Conservation (phyloP, 2,113 vertebrate species). For the Amphilophus citrinellus region DNA sequence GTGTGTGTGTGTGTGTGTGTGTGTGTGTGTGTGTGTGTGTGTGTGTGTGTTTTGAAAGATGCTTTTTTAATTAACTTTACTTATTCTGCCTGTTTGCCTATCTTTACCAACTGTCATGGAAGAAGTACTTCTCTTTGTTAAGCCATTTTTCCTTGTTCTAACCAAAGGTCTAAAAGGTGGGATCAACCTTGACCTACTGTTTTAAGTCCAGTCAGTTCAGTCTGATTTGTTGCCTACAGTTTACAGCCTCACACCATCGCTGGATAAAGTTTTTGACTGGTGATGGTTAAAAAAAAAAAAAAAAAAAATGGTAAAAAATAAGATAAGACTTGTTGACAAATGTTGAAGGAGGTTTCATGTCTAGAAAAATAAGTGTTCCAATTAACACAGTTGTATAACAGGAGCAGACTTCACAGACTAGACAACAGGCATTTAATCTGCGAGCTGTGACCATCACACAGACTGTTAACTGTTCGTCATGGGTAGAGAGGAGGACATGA, state of each 20-base stretch:
- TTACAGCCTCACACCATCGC: too few species aligned
- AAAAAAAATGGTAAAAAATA: neutral
- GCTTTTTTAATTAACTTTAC: neutral
- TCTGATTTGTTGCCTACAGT: too few species aligned
- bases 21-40: neutral
- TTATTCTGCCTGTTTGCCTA: neutral
- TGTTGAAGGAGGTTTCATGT: neutral
- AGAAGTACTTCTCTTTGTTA: neutral
- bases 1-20: neutral
- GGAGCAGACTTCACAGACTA: slow-evolving; percentile 13
- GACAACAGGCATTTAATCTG: slow-evolving; percentile 27
- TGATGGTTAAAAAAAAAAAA: slow-evolving; percentile 10
- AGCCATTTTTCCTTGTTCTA: slow-evolving; percentile 1
- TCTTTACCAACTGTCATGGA: neutral
- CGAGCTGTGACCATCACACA: slow-evolving; percentile 33
- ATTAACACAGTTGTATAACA: slow-evolving; percentile 28
- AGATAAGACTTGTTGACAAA: too few species aligned
- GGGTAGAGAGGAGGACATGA: slow-evolving; percentile 32
- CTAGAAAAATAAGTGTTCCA: slow-evolving; percentile 11
- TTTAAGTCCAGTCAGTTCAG: neutral
- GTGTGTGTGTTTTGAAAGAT: neutral
- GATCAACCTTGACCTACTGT: neutral
- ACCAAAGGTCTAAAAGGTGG: neutral
- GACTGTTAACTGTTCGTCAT: slow-evolving; percentile 17
- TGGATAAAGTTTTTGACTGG: neutral